These are phyloP conservation scores for Phasia obesa DNA, from an alignment of 2,888 invertebrate genomes.

Conservation along the genomic window DNA sequence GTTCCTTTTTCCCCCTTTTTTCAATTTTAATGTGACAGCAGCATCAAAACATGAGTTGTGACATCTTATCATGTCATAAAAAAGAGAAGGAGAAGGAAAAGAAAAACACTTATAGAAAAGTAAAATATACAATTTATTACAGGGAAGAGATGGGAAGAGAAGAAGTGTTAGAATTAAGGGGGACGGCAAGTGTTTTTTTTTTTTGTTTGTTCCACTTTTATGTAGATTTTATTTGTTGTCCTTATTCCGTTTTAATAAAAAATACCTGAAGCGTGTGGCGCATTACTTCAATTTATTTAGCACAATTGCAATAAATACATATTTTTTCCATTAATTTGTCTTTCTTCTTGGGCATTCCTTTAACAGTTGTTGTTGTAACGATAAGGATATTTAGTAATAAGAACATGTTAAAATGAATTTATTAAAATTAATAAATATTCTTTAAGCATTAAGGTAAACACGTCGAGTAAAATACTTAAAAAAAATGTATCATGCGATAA, in stretches of 20 bases:
- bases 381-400: neutral
- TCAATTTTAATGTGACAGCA: conserved; percentile 60
- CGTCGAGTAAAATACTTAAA: too few relatives aligned
- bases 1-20: neutral
- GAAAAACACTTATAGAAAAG: neutral
- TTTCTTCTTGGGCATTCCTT: neutral
- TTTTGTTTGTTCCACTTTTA: neutral
- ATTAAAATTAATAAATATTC: too few relatives aligned
- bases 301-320: conserved; percentile 46
- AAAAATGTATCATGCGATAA: too few relatives aligned
- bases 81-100: conserved; percentile 2
- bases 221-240: neutral
- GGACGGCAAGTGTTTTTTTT: neutral
- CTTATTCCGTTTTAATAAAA: neutral
- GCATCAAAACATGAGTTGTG: conserved; percentile 59
- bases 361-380: neutral
- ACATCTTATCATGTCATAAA: conserved; percentile 67
- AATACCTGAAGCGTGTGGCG: conserved; percentile 60
- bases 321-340: conserved; percentile 19
- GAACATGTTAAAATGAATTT: too few relatives aligned
- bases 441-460: too few relatives aligned
- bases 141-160: too few relatives aligned
- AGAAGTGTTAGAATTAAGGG: neutral
- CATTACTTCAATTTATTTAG: conserved; percentile 65
- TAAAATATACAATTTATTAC: conserved; percentile 5